Evolutionary conservation across 2,113 vertebrate species (phyloP), one percentile per base, ranked within the genome.

Genomic region (Anhinga rufa): DNA sequence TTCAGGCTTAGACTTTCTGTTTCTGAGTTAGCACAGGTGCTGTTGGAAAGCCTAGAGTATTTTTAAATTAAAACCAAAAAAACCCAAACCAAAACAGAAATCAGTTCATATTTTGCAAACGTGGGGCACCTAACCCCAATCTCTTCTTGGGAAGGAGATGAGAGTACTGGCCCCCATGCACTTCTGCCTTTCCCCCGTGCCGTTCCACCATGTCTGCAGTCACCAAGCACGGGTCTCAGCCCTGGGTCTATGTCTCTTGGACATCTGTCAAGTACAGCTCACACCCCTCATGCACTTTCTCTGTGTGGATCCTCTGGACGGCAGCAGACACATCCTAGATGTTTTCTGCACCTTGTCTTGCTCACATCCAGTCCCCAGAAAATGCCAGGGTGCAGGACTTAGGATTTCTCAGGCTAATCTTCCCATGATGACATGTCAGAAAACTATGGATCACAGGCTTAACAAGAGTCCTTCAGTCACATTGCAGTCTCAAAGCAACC

Each of bases 121-220:
- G 12, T 18, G 2, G 12, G 5, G 9, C 2, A 0, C 44, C 22
- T 40, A 74, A 54, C 16, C 8, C 65, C 0, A 0, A 16, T 38
- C 26, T 52, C 29, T 61, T 66, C 51, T 61, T 1, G 1, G 31
- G 25, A 80, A 49, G 32, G 28, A 87, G 57, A 32, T 46, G 32
- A 76, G 21, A 62, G 25, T 17, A n/a, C 7, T 34, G n/a, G 6
- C 42, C 31, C 31, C 6, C 7, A 28, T 10, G 12, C 25, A 32
- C 46, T 78, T 68, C 54, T 72, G 34, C 34, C 10, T 68, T 78
- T 29, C 7, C 10, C 25, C 13, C 0, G 1, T 21, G 24, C 55
- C 54, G 7, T 77, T 57, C 49, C 14, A 65, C 26, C 24, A 4
- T 2, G 34, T 34, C n/a, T 79, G 48, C 48, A 25, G 16, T 51